Percentiles rank a stretch among this genome's conserved stretches.
Evolutionary conservation across 2,888 invertebrate species (phyloP).

Genomic region (Pristionchus fissidentatus): DNA sequence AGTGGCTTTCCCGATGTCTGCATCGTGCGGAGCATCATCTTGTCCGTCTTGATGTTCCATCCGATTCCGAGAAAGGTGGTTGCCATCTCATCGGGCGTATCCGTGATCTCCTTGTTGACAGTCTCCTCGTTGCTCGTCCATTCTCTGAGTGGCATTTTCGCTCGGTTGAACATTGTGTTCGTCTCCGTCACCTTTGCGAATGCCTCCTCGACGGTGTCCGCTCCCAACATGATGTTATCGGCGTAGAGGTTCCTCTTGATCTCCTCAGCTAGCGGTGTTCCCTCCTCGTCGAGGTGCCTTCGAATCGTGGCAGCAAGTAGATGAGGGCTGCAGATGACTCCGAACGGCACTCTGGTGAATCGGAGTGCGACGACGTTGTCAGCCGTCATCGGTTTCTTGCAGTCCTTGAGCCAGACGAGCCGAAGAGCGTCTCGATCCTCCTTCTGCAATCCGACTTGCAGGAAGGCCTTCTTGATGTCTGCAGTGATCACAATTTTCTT

Average conservation of each 20-base stretch:
- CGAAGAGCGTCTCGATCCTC: slow-evolving; percentile 54
- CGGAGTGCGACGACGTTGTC: slow-evolving; percentile 55
- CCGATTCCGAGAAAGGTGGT: slow-evolving; percentile 51
- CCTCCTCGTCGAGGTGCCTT: slow-evolving; percentile 43
- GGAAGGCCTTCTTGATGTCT: slow-evolving; percentile 66
- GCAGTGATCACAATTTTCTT: slow-evolving; percentile 45
- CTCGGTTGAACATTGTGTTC: slow-evolving; percentile 41
- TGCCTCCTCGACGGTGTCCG: slow-evolving; percentile 33
- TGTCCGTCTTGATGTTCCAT: slow-evolving; percentile 49
- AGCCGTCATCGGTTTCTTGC: background rate
- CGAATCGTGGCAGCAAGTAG: slow-evolving; percentile 54
- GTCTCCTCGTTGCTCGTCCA: background rate
- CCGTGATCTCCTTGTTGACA: background rate
- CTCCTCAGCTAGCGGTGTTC: slow-evolving; percentile 4
- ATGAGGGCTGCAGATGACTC: slow-evolving; percentile 54
- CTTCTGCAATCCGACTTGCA: slow-evolving; percentile 53
- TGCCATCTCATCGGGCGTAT: background rate
- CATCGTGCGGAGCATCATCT: background rate
- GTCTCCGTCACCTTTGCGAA: background rate
- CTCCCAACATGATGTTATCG: slow-evolving; percentile 50
- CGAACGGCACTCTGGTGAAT: slow-evolving; percentile 60
- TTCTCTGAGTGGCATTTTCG: slow-evolving; percentile 17
- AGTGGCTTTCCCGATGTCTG: background rate
- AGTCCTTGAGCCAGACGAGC: slow-evolving; percentile 60
- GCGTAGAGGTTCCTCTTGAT: slow-evolving; percentile 52